Conservation (phyloP, 2,797 vertebrate genomes). For the Scolopax rusticola region DNA sequence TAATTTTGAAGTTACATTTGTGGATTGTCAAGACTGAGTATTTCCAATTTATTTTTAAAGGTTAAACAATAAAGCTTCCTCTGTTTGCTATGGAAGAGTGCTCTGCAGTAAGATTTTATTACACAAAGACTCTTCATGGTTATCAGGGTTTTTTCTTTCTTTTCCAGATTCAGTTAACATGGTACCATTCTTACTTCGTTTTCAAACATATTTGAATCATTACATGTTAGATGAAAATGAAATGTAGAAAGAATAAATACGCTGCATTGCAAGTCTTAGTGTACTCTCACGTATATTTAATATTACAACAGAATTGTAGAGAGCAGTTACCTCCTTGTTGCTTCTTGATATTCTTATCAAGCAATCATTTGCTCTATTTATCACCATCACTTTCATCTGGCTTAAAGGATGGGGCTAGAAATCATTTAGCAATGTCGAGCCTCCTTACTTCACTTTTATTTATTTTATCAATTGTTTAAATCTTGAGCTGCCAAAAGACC, state of each 20-base stretch:
- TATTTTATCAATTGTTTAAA: background rate
- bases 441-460: background rate
- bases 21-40: background rate
- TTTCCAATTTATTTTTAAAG: background rate
- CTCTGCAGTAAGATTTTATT: background rate
- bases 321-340: background rate
- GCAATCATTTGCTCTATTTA: background rate
- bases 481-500: background rate
- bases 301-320: background rate
- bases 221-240: background rate
- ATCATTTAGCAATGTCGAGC: background rate
- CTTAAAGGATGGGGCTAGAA: background rate
- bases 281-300: background rate
- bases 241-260: background rate
- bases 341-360: background rate
- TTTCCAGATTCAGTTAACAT: fast-evolving
- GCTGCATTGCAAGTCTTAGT: background rate
- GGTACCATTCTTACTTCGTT: background rate
- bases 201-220: background rate
- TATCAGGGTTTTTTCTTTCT: background rate
- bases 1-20: background rate
- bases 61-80: background rate
- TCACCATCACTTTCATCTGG: background rate
- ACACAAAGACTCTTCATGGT: background rate
- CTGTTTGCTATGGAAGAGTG: background rate